These are phyloP conservation scores for Zaprionus nigranus DNA, from an alignment of 1,140 invertebrate species.

Conservation along the genomic window DNA sequence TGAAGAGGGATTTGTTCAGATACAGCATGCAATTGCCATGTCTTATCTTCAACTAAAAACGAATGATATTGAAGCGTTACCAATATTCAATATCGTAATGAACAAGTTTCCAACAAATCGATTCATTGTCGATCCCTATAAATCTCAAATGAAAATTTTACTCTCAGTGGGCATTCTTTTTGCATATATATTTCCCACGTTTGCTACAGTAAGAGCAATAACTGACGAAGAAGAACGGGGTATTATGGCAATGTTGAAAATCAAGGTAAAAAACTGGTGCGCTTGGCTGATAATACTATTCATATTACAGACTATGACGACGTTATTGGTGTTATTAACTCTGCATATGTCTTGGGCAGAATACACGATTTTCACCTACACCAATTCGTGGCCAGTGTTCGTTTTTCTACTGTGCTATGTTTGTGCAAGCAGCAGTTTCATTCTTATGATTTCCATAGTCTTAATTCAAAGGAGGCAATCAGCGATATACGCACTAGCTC, in stretches of 20 bases:
- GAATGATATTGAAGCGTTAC: too few relatives aligned
- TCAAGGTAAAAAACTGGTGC: constrained; percentile 84
- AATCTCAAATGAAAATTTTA: constrained; percentile 13
- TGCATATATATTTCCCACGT: constrained; percentile 83
- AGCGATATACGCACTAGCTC: not conserved
- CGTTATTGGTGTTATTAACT: not conserved
- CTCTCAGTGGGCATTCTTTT: constrained; percentile 25
- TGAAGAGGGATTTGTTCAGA: constrained; percentile 42
- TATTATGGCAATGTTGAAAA: constrained; percentile 87
- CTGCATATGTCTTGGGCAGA: not conserved
- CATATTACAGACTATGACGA: constrained; percentile 2
- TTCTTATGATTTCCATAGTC: constrained; percentile 19
- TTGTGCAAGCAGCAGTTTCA: constrained; percentile 15
- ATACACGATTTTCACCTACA: constrained; percentile 13
- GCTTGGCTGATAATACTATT: constrained; percentile 24
- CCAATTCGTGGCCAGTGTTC: not conserved
- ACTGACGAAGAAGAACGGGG: constrained; percentile 58
- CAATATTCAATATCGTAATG: constrained; percentile 13
- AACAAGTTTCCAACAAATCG: constrained; percentile 27
- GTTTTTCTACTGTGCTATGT: constrained; percentile 27
- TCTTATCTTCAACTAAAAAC: constrained; percentile 20
- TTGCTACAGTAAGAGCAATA: constrained; percentile 84
- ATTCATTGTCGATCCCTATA: constrained; percentile 16
- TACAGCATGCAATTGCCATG: constrained; percentile 51
- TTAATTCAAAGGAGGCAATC: not conserved